Evolutionary conservation across 2,113 vertebrate genomes (phyloP).

Genomic region (Motacilla tschutschensis): DNA sequence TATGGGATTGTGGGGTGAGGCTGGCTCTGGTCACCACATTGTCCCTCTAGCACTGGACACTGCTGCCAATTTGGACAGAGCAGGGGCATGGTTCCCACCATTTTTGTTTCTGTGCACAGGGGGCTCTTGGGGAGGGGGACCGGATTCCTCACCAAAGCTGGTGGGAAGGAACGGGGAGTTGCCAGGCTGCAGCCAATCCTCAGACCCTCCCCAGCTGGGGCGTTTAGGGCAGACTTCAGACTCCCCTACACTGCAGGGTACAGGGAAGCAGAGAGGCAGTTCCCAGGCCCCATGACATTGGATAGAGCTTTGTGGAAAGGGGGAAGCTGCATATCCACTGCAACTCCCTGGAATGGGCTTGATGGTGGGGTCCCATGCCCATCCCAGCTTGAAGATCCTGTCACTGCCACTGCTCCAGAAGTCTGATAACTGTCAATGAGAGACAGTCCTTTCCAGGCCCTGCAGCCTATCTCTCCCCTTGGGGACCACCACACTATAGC

Average conservation of each 20-base stretch:
- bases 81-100: not conserved
- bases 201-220: no score
- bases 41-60: not conserved
- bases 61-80: not conserved
- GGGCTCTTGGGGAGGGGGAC: not conserved
- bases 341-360: not conserved
- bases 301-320: not conserved
- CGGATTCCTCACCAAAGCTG: not conserved
- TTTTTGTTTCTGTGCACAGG: not conserved
- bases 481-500: not conserved
- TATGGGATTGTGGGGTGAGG: not conserved
- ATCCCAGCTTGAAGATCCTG: not conserved
- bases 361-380: fast-evolving
- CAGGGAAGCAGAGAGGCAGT: not conserved
- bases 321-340: not conserved
- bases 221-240: not conserved
- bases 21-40: not conserved
- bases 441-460: not conserved
- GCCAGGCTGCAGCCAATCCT: not conserved
- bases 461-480: not conserved
- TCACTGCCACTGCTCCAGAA: not conserved
- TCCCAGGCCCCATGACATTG: not conserved
- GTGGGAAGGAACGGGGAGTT: not conserved
- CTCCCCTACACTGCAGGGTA: not conserved
- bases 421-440: not conserved